Base-by-base conservation (phyloP, 2,797 vertebrate genomes). In the Galaxias olidus region DNA sequence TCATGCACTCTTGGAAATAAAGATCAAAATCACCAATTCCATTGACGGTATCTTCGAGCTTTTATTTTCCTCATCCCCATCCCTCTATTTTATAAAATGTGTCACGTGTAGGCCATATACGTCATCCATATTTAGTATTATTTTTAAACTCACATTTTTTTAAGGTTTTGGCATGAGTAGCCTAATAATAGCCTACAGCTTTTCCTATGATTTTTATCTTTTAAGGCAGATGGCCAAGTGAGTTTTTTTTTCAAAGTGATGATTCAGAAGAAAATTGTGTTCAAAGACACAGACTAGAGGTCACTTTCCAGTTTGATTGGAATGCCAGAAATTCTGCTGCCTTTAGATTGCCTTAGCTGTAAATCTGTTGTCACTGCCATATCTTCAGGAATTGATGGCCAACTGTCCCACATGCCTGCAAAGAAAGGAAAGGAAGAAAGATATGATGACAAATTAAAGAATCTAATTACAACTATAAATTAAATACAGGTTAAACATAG, bases 311-410 rank as follows among this genome's bases (percentile, higher is more conserved):
- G 59, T 59, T 46, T 67, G 59, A 59, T 46, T 58, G 65, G 44
- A 57, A 47, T 20, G 51, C 48, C 63, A 53, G 42, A 62, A 44
- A 20, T 54, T 60, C 43, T 48, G 40, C 63, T 58, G 53, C 45
- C 41, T 55, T n/a, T 18, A 70, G 55, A 55, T 41, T 47, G 52
- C 19, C 57, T 55, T 19, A 51, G 46, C 56, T 44, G 44, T 75
- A 55, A 70, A 67, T 66, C 62, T 71, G 68, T 56, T 60, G 61
- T 19, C 30, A 17, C 56, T 63, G 64, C 50, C 69, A 65, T 58
- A 15, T 43, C 46, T 17, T 9, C 20, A 51, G 52, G 45, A 19
- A 68, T 14, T 46, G 54, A 61, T 65, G 30, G 57, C 46, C 15
- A 46, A 48, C 48, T 68, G 63, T 62, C 58, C 66, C 53, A 30